phyloP scores from a whole-genome alignment of 53 echinoderm and acorn worm species.

The Holothuria scabra region DNA sequence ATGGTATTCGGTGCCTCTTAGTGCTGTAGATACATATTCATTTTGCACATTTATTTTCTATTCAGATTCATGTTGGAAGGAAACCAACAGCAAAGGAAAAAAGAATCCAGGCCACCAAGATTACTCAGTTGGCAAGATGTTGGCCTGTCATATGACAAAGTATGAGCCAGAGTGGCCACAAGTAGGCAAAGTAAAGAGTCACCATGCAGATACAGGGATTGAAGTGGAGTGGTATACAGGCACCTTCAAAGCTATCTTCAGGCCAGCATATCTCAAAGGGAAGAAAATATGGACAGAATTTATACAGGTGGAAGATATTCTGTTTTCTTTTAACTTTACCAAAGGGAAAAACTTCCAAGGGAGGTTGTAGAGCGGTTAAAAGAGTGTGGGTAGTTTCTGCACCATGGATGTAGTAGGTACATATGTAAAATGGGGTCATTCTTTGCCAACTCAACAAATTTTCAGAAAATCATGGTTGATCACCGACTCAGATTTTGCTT shows the following conservation, averaged over 20 bases:
- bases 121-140: not conserved
- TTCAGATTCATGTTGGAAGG: conserved; percentile 9
- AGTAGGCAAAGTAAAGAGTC: not conserved
- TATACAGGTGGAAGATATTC: not conserved
- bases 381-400: not conserved
- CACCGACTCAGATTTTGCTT: too few species aligned
- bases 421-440: too few species aligned
- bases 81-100: not conserved
- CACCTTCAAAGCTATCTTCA: conserved; percentile 1
- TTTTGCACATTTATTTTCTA: not conserved
- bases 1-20: too few species aligned
- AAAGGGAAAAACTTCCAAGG: not conserved
- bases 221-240: conserved; percentile 6
- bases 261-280: not conserved
- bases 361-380: not conserved
- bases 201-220: not conserved
- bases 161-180: conserved; percentile 31
- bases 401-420: too few species aligned
- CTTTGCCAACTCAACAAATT: too few species aligned
- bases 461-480: too few species aligned
- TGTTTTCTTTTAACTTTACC: not conserved
- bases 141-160: not conserved
- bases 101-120: not conserved
- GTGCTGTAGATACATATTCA: too few species aligned
- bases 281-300: not conserved